Percentiles rank a stretch among this genome's conserved stretches.
phyloP scores from a whole-genome alignment of 2,113 vertebrate species.

The Microtus oregoni region DNA sequence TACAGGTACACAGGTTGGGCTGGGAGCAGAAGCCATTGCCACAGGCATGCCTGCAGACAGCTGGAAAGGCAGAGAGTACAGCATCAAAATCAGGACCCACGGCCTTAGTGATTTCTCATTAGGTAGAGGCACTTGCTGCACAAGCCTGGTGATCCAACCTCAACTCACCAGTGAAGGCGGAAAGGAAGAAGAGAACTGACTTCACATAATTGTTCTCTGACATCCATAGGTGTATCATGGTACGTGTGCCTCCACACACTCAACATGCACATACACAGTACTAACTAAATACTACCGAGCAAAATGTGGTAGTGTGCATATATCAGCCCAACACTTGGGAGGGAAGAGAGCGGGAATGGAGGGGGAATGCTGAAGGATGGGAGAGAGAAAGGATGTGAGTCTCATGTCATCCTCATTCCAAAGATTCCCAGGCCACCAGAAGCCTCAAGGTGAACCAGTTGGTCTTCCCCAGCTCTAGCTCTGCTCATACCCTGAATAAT shows the following conservation, averaged over 20 bases:
- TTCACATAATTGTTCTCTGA: background rate
- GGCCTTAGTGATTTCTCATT: background rate
- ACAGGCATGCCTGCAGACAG: constrained; percentile 89
- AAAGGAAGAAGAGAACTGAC: background rate
- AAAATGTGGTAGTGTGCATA: background rate
- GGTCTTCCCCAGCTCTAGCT: fast-evolving
- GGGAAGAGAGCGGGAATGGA: background rate
- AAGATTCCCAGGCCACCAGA: background rate
- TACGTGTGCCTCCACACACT: background rate
- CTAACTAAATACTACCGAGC: background rate
- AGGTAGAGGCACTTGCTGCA: background rate
- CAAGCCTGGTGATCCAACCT: background rate
- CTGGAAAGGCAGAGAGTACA: constrained; percentile 65
- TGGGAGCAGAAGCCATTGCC: constrained; percentile 91
- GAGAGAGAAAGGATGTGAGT: too few species aligned
- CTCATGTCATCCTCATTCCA: background rate
- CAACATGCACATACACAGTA: background rate
- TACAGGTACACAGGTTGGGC: constrained; percentile 91
- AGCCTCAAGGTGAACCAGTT: background rate
- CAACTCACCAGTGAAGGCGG: background rate
- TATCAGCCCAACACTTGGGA: background rate
- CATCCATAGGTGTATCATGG: background rate
- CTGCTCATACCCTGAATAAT: too few species aligned
- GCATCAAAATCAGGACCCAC: background rate
- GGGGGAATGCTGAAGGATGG: background rate